Evolutionary conservation across 2,888 invertebrate genomes (phyloP), one percentile per base, ranked within the genome.

Genomic region (Chrysomela aeneicollis): DNA sequence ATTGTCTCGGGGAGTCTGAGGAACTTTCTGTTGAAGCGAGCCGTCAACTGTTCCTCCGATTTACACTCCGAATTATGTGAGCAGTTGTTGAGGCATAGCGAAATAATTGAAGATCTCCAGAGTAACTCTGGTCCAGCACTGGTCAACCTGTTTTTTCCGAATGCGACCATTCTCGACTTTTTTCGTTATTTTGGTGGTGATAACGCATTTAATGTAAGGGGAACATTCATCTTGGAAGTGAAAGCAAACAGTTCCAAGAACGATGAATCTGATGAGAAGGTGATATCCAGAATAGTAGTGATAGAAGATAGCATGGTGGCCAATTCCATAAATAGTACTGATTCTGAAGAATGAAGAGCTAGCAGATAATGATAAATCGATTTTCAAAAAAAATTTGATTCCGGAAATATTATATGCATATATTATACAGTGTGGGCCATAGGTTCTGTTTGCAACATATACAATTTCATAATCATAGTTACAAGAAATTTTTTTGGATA

Each of bases 71-170:
- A 54, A 22, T 37, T 50, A 12, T 66, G 66, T 17, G 17, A 52
- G 0, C 18, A 62, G 10, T 32, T 66, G n/a, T 26, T 32, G 19
- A 18, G 19, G 1, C 54, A 55, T 42, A 62, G 59, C 9, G 35
- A 51, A 30, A 30, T 50, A 9, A 5, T 62, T 0, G 15, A 32
- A 19, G 62, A 59, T n/a, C 35, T 59, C 9, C 22, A 37, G 15
- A 62, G 62, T 19, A 46, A 35, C 15, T 55, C 59, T 0, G 32
- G 55, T 51, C 26, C 59, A n/a, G 42, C 51, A 30, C 26, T 66
- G 12, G 59, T 54, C 9, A 66, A 66, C 19, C 51, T 62, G 59
- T 66, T 66, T 66, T 66, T 66, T 66, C 66, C 61, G 46, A 55
- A 59, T 22, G 18, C 22, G 17, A 53, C 32, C 10, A 26, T 59